Base-by-base conservation (phyloP, 2,113 vertebrate species). In the Sphyrna mokarran region DNA sequence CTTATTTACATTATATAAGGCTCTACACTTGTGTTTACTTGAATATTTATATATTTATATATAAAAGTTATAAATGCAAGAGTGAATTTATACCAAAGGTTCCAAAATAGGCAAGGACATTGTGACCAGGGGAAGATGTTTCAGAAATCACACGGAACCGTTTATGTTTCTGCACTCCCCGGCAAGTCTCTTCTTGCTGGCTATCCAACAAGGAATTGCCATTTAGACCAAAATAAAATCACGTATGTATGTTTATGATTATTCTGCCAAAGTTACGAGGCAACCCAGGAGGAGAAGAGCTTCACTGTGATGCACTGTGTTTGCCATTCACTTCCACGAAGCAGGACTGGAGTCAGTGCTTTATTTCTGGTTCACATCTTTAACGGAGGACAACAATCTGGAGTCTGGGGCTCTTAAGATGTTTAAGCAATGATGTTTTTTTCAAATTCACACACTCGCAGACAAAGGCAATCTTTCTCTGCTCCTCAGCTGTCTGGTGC, bases 21-120 rank as follows among this genome's bases (percentile, higher is more conserved):
- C 94, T 72, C 11, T 54, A 48, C 40, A 95, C 3, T 95, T 33
- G 26, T 76, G 40, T 76, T 70, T 94, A 94, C 66, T 69, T 13
- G 68, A 94, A 69, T 69, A 87, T 48, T 54, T 87, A 90, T 90
- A 58, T 61, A 89, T 89, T 61, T 90, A 87, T 61, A 90, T 61
- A 54, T 72, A 95, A 72, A 95, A 95, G 69, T 72, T 95, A 95
- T 95, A 95, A 95, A 95, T 95, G 68, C 94, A 76, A 95, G 22
- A 95, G 69, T 95, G 69, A 76, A 54, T 76, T 70, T 95, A 95
- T 95, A 95, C 3, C 68, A 72, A 95, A 95, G 69, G 69, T 95
- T 72, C 40, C 94, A 95, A 95, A 72, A 72, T 18, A 95, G 66
- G 33, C 54, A 33, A 94, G n/a, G 14, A 70, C 22, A 95, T 91